Conservation (phyloP, 2,797 vertebrate genomes). For the Spinibarbus caldwelli region DNA sequence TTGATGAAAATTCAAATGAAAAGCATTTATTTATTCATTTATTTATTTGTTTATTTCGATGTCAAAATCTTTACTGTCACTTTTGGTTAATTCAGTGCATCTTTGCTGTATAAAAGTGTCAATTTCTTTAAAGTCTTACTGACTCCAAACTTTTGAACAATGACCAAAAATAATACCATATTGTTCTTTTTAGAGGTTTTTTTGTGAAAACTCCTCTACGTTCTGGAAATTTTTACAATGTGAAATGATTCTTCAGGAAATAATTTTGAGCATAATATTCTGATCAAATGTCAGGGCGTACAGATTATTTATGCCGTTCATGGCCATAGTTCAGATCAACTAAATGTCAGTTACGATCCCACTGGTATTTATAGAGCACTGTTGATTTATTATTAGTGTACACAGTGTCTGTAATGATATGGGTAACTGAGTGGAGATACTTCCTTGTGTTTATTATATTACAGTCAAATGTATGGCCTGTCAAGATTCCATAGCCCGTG, state of each 20-base stretch:
- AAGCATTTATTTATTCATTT: no score
- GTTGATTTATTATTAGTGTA: constrained; percentile 25
- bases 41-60: not conserved
- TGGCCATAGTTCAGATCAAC: not conserved
- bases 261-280: not conserved
- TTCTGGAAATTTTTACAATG: no score
- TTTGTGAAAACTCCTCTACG: not conserved
- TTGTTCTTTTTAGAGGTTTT: not conserved
- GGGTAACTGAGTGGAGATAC: not conserved
- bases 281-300: not conserved
- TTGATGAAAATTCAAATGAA: no score
- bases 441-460: constrained; percentile 3
- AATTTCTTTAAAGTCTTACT: not conserved
- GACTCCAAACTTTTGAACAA: not conserved
- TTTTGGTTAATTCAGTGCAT: no score
- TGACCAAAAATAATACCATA: not conserved
- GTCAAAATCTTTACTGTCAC: not conserved
- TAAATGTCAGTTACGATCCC: not conserved
- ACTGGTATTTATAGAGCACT: not conserved
- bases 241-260: not conserved
- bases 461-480: not conserved
- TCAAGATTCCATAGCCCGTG: not conserved
- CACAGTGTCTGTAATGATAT: not conserved
- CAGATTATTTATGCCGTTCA: not conserved
- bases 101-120: not conserved